Evolutionary conservation across 2,113 vertebrate species (phyloP), one percentile per base, ranked within the genome.

Genomic region (Microtus ochrogaster): DNA sequence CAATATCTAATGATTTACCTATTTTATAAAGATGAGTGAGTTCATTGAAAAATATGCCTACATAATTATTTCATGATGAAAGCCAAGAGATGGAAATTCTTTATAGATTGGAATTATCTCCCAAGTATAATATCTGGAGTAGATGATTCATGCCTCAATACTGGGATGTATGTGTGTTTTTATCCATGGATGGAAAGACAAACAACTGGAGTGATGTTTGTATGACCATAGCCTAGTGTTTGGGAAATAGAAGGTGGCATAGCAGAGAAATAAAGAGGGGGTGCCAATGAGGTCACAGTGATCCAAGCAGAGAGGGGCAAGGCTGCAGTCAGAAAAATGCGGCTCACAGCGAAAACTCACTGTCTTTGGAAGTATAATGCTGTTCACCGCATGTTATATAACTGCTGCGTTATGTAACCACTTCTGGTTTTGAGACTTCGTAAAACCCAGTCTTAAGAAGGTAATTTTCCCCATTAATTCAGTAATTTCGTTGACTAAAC

Each of bases 401-500:
- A 92, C 90, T 14, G 8, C 68, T 83, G 17, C 66, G 4, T 98
- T 97, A 97, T 95, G 55, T 96, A 97, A 97, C 92, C 73, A 91
- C 82, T 65, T 96, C 70, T 91, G 91, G 86, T 94, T 96, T 95
- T 2, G 4, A 94, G 96, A 89, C 95, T 95, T 92, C 94, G 89
- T 87, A 94, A 70, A 87, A 95, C 92, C 89, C 91, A 52, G 92
- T 97, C 94, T 92, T 91, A 89, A 96, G 94, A 94, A 97, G 94
- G 89, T 95, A 95, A 96, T 96, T 97, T 96, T 95, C 79, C 39
- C 89, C 94, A 95, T 96, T 97, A 96, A 96, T 97, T 97, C 94
- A 95, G 94, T 96, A 97, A 97, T 97, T 97, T 94, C 93, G 79
- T 95, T 96, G 94, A 96, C 94, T 97, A 95, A 97, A 94, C 90